phyloP scores from a whole-genome alignment of 2,797 vertebrate genomes.

The Adrianichthys oophorus region DNA sequence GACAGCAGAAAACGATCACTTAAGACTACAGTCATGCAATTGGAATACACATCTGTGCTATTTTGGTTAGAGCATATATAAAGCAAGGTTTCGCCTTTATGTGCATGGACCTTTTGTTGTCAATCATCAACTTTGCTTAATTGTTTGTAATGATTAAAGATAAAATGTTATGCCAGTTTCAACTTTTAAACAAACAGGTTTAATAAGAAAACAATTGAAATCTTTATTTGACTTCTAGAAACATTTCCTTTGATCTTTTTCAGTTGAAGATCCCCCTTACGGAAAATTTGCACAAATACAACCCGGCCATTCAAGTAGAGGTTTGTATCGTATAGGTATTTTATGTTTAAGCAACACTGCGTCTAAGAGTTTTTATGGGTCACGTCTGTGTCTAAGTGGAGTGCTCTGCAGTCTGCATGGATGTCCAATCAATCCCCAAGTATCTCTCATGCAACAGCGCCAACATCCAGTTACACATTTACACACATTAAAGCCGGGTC shows the following conservation, averaged over 20 bases:
- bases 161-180: no score
- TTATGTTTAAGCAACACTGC: slow-evolving; percentile 2
- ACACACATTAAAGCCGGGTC: neutral
- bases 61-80: no score
- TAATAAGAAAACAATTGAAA: no score
- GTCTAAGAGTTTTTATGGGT: slow-evolving; percentile 13
- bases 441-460: neutral
- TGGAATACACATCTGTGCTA: no score
- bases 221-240: neutral
- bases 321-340: neutral
- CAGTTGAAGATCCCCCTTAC: neutral
- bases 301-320: neutral
- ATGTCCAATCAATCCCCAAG: neutral
- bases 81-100: no score
- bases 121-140: no score
- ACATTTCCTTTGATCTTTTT: neutral
- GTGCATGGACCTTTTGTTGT: no score
- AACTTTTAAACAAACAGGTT: no score
- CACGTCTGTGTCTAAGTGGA: slow-evolving; percentile 16
- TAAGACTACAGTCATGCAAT: no score
- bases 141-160: no score
- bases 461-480: slow-evolving; percentile 7
- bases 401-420: slow-evolving; percentile 14
- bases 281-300: neutral
- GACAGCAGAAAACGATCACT: no score